These are phyloP conservation scores for Gallinago paraguaiae DNA, from an alignment of 2,113 vertebrate species.

Conservation along the genomic window DNA sequence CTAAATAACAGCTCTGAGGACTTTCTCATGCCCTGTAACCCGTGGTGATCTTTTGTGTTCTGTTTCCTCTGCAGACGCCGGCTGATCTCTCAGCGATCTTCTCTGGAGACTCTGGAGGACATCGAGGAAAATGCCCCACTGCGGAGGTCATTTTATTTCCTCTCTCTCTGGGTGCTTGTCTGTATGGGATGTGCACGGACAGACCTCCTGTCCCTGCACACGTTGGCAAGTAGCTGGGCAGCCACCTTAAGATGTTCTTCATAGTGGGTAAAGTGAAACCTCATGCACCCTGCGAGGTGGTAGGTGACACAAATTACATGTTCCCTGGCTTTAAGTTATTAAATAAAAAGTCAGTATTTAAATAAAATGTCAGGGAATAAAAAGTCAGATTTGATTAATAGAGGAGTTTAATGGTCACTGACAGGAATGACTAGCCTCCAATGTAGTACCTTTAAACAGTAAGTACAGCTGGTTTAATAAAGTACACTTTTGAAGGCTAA, in stretches of 20 bases:
- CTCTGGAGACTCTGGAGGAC: constrained; percentile 96
- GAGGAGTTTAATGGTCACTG: neutral
- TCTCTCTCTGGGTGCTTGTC: neutral
- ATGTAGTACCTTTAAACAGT: neutral
- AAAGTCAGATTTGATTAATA: neutral
- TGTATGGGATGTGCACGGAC: neutral
- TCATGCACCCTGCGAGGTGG: fast-evolving
- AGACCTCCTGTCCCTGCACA: neutral
- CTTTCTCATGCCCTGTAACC: neutral
- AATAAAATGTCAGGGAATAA: neutral
- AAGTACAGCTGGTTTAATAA: neutral
- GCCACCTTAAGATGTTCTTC: neutral
- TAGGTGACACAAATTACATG: neutral
- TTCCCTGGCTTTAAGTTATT: neutral
- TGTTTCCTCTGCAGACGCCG: constrained; percentile 80
- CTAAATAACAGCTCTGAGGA: neutral
- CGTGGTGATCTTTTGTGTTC: neutral
- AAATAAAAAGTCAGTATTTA: neutral
- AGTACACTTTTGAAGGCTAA: neutral
- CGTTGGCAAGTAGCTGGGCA: neutral
- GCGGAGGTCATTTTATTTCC: constrained; percentile 81
- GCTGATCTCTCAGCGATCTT: constrained; percentile 96
- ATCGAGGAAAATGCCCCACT: constrained; percentile 98
- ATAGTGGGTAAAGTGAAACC: neutral
- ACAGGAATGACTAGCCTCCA: neutral